A percentile compares a stretch with the other conserved stretches of the same genome.
phyloP scores from a whole-genome alignment of 2,113 vertebrate genomes.

The Salvelinus namaycush region DNA sequence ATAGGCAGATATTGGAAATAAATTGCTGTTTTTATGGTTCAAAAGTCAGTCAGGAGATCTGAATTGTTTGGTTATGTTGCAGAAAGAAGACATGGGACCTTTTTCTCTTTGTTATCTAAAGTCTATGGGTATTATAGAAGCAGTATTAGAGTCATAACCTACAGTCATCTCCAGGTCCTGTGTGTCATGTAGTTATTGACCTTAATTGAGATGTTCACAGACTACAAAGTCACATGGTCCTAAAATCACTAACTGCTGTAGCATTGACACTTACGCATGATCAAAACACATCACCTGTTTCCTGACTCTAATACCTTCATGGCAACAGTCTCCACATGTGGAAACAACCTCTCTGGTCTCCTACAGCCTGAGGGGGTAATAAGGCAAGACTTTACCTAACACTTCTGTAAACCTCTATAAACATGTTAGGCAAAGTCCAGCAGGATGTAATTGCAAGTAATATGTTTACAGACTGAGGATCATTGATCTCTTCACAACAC shows the following conservation, averaged over 20 bases:
- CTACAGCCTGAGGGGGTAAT: conserved; percentile 55
- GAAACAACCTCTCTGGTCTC: conserved; percentile 59
- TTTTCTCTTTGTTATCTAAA: too few species aligned
- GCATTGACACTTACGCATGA: conserved; percentile 29
- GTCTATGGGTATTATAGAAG: too few species aligned
- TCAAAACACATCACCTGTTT: conserved; percentile 25
- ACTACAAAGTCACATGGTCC: conserved; percentile 12
- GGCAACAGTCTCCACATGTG: conserved; percentile 43
- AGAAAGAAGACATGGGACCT: too few species aligned
- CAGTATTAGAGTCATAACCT: too few species aligned
- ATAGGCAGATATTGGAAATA: too few species aligned
- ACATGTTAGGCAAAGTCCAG: conserved; percentile 72
- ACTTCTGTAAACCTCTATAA: conserved; percentile 64
- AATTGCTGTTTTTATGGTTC: too few species aligned
- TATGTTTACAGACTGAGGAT: conserved; percentile 67
- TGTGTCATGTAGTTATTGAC: conserved; percentile 11
- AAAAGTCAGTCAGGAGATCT: too few species aligned
- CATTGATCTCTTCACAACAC: conserved; percentile 45
- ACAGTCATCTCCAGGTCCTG: too few species aligned
- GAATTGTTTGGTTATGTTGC: too few species aligned
- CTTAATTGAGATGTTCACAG: conserved; percentile 7
- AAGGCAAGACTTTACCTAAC: conserved; percentile 72
- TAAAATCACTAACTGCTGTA: conserved; percentile 40
- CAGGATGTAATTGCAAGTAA: conserved; percentile 71
- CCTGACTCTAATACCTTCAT: conserved; percentile 43